Percentiles rank a stretch among this genome's conserved stretches.
Conservation (phyloP, 2,888 invertebrate genomes). For the Eledona agricola region DNA sequence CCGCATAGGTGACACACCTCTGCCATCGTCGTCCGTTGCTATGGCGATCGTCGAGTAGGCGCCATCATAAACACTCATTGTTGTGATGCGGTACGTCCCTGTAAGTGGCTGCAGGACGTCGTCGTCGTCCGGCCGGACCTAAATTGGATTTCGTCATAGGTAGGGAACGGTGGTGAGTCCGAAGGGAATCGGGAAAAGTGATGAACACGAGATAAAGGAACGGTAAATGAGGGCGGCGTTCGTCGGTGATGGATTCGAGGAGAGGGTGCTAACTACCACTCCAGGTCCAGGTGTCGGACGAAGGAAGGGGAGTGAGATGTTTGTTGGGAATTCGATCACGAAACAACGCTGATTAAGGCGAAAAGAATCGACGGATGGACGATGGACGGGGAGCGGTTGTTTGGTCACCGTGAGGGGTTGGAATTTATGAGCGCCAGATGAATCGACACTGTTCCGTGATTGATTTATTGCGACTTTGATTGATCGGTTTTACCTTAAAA, state of each 20-base stretch:
- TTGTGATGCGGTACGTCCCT: slow-evolving; percentile 61
- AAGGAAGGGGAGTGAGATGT: slow-evolving; percentile 48
- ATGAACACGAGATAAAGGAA: slow-evolving; percentile 56
- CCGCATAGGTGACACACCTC: slow-evolving; percentile 57
- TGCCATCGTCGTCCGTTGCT: slow-evolving; percentile 60
- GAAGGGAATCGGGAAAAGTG: slow-evolving; percentile 51
- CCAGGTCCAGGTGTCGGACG: slow-evolving; percentile 55
- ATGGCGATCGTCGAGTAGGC: slow-evolving; percentile 64
- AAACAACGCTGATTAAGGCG: slow-evolving; percentile 49
- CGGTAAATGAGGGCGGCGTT: slow-evolving; percentile 56
- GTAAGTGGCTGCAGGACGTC: slow-evolving; percentile 55
- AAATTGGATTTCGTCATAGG: slow-evolving; percentile 61
- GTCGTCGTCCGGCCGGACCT: slow-evolving; percentile 48
- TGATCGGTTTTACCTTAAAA: slow-evolving; percentile 53
- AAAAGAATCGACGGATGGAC: slow-evolving; percentile 36
- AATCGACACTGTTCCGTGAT: slow-evolving; percentile 55
- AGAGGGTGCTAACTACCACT: slow-evolving; percentile 46
- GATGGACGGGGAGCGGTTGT: slow-evolving; percentile 37
- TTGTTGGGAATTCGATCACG: slow-evolving; percentile 57
- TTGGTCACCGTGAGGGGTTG: slow-evolving; percentile 46
- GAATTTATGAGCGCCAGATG: slow-evolving; percentile 57
- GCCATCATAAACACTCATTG: slow-evolving; percentile 65
- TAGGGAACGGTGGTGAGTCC: slow-evolving; percentile 49
- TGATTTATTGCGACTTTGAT: slow-evolving; percentile 62
- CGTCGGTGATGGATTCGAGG: slow-evolving; percentile 54